phyloP scores from a whole-genome alignment of 2,113 vertebrate genomes.

The Neolamprologus kungweensis region DNA sequence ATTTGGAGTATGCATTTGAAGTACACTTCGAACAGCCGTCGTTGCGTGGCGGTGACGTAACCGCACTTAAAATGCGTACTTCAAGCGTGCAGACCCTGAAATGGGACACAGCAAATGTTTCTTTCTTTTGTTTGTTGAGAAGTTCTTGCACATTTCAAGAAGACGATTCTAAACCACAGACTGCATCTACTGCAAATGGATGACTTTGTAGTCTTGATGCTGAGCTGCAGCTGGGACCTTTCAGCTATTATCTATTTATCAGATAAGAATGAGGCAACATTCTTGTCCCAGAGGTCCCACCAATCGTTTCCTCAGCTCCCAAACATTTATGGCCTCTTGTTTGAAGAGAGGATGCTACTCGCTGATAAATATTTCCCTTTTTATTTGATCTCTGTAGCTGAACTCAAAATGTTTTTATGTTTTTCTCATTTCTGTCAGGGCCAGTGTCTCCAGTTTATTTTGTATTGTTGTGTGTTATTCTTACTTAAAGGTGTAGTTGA shows the following conservation, averaged over 20 bases:
- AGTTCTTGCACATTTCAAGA: neutral
- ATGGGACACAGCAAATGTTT: neutral
- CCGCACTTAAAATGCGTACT: too few relatives aligned
- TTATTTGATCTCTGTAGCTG: neutral
- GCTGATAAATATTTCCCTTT: neutral
- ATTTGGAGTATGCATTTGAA: too few relatives aligned
- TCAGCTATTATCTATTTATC: neutral
- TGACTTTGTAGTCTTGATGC: neutral
- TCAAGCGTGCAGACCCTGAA: too few relatives aligned
- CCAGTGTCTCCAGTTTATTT: neutral
- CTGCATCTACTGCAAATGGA: neutral
- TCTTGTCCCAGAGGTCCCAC: neutral
- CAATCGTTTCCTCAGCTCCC: accelerated
- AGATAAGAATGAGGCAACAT: neutral
- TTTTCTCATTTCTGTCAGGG: neutral
- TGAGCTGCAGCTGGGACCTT: neutral
- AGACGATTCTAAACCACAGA: neutral
- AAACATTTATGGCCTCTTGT: neutral
- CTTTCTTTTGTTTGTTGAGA: neutral
- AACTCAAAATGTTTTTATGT: neutral
- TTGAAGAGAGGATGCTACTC: neutral
- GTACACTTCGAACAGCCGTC: too few relatives aligned
- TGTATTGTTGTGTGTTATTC: neutral
- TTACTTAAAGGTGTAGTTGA: neutral
- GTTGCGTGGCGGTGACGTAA: too few relatives aligned